Base-by-base conservation (phyloP, 2,888 invertebrate genomes). In the Pristionchus fissidentatus region DNA sequence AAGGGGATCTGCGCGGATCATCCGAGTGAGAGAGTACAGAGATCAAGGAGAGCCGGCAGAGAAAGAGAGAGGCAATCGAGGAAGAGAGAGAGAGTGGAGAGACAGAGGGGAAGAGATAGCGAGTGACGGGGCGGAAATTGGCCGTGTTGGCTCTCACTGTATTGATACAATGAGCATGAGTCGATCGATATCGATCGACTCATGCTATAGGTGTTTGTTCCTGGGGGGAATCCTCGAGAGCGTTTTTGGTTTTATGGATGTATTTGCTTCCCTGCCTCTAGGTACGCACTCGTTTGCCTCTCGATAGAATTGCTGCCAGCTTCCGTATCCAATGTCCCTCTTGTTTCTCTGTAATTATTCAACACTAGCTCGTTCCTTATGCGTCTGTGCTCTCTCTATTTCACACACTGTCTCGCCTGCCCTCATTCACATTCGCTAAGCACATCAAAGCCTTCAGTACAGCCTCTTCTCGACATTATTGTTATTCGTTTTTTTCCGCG, bases 81-180 rank as follows among this genome's bases (percentile, higher is more conserved):
- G 29, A 26, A 13, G 52, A 49, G 49, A n/a, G 52, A 77, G 52
- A 52, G 77, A 3, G 49, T 1, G 60, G 60, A 70, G 70, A 70
- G 70, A n/a, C 8, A 35, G 70, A 70, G 70, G 43, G 70, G 49
- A 32, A 77, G 35, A 49, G 49, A n/a, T n/a, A 70, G 41, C 8
- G 3, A 70, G 70, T 22, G n/a, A 41, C 7, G 41, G 66, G 4
- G 26, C 15, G 52, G 32, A 32, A 77, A 52, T 77, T 49, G 52
- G 32, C 19, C 35, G 73, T 73, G 77, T 49, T 49, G 70, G 70
- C 70, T 70, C 70, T 7, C 5, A 22, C 26, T 35, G 70, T 70
- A 70, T 70, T 70, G 70, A 70, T 70, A 70, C 70, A 70, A 41
- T 13, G 62, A 19, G 62, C 32, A 7, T 0, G 43, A 41, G 22